These are phyloP conservation scores for Toxostoma redivivum DNA, from an alignment of 2,113 vertebrate genomes.

Conservation along the genomic window DNA sequence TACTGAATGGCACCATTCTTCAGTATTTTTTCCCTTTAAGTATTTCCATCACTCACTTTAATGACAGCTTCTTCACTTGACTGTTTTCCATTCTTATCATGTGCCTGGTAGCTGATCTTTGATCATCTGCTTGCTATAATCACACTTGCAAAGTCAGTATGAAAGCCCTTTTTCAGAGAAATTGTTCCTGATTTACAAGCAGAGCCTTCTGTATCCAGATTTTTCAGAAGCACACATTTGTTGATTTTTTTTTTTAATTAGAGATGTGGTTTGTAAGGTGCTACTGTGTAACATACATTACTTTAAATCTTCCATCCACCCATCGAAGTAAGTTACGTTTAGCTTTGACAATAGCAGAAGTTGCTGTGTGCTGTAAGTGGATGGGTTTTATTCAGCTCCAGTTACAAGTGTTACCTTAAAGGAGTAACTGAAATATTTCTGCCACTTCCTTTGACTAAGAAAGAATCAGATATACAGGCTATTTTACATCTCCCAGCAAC, in stretches of 20 bases:
- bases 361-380: not conserved
- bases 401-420: not conserved
- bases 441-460: not conserved
- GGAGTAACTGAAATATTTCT: not conserved
- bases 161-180: not conserved
- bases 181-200: not conserved
- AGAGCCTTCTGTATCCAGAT: not conserved
- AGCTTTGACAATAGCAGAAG: not conserved
- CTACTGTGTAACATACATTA: not conserved
- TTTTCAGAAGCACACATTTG: not conserved
- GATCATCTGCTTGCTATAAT: not conserved
- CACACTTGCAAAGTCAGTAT: not conserved
- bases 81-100: conserved; percentile 29
- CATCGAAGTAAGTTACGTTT: not conserved
- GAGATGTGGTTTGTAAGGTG: not conserved
- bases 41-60: conserved; percentile 15
- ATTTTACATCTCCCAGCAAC: not conserved
- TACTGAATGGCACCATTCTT: not conserved
- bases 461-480: not conserved
- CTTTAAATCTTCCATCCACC: not conserved
- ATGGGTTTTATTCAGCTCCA: not conserved
- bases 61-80: conserved; percentile 19
- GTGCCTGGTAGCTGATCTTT: conserved; percentile 7
- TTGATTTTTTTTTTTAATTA: not conserved
- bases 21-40: not conserved